Conservation (phyloP, 2,113 vertebrate genomes). For the Ondatra zibethicus region DNA sequence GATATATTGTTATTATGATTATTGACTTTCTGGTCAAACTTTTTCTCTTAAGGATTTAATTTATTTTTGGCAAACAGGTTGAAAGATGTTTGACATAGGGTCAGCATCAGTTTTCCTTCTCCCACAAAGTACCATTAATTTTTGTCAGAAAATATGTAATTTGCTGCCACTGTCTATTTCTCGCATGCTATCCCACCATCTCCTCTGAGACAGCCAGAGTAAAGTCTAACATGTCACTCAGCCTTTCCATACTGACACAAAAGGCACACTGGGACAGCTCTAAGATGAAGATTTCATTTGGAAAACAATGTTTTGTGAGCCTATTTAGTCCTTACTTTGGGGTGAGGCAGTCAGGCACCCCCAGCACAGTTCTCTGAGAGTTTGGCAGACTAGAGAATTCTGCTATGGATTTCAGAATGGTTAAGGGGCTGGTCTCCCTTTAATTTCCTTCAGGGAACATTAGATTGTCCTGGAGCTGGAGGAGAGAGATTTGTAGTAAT, state of each 20-base stretch:
- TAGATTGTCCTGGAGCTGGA: background rate
- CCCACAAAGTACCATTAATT: background rate
- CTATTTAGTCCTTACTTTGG: background rate
- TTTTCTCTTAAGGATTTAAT: background rate
- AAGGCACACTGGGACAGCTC: background rate
- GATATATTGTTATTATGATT: background rate
- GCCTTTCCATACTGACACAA: background rate
- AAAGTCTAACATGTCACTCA: background rate
- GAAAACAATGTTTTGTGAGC: background rate
- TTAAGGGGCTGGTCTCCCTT: background rate
- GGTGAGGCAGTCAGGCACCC: background rate
- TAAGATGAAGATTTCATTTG: background rate
- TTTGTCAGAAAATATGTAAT: background rate
- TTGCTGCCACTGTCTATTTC: background rate
- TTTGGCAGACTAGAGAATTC: background rate
- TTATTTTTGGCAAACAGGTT: background rate
- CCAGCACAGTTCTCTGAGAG: background rate
- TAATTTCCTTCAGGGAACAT: background rate
- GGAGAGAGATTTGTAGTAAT: background rate
- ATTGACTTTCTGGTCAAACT: background rate
- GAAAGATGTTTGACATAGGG: background rate
- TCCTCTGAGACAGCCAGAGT: background rate
- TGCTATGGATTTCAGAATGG: background rate
- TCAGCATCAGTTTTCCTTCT: background rate
- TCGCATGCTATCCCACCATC: background rate